phyloP scores from a whole-genome alignment of 64 coral and sea anemone species.

The Montipora sp. region DNA sequence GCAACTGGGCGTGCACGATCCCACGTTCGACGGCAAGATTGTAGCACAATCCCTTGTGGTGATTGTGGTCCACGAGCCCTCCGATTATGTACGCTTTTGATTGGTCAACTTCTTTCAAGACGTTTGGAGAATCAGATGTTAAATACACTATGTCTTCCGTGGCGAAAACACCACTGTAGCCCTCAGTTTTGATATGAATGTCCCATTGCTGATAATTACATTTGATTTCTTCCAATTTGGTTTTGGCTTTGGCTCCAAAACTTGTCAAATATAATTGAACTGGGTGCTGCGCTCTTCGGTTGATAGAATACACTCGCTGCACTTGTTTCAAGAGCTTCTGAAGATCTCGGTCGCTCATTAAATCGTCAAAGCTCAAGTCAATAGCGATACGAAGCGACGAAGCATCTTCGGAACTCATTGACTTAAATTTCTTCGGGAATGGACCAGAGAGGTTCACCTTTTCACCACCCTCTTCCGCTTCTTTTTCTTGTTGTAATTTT shows the following conservation, averaged over 20 bases:
- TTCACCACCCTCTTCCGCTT: constrained; percentile 10
- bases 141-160: constrained; percentile 89
- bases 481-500: constrained; percentile 44
- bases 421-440: constrained; percentile 61
- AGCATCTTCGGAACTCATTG: constrained; percentile 75
- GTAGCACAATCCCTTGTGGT: constrained; percentile 93
- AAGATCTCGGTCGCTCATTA: constrained; percentile 84
- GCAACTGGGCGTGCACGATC: constrained; percentile 85
- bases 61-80: constrained; percentile 96
- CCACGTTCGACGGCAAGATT: constrained; percentile 73
- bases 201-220: constrained; percentile 80
- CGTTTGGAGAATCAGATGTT: constrained; percentile 90
- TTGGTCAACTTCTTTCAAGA: constrained; percentile 77
- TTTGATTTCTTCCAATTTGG: constrained; percentile 52
- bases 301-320: constrained; percentile 73
- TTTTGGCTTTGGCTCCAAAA: constrained; percentile 76
- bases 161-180: constrained; percentile 68
- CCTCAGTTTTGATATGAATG: constrained; percentile 73
- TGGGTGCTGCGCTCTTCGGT: constrained; percentile 70
- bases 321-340: constrained; percentile 84
- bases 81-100: constrained; percentile 93
- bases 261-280: constrained; percentile 91
- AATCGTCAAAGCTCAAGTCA: constrained; percentile 85
- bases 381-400: constrained; percentile 72
- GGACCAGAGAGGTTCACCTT: not conserved